Base-by-base conservation (phyloP, 2,888 invertebrate species). In the Ichneumon xanthorius region DNA sequence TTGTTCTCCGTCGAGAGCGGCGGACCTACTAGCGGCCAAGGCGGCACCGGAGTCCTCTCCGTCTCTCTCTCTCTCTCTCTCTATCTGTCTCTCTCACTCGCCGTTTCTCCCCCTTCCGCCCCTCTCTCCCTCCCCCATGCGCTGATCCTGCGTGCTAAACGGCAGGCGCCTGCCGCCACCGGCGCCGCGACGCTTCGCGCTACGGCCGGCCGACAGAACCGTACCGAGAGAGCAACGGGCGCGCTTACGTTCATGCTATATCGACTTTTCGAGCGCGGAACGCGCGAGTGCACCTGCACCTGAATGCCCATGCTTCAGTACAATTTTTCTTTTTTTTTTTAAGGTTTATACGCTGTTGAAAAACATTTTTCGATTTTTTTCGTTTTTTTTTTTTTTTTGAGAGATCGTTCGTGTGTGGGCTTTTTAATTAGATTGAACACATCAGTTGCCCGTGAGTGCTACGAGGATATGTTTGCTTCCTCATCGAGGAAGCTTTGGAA, bases 101-200 rank as follows among this genome's bases (percentile, higher is more conserved):
- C 61, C 70, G 79, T 75, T 80, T 89, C 89, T 88, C 89, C 88
- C 87, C 16, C 40, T 88, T 86, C 11, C 40, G 6, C 11, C 50
- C 70, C 19, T 45, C 33, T 37, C 26, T 40, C 81, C 86, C 87
- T 87, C 87, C 87, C 88, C 87, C 86, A 86, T 26, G 87, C 88
- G 88, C 88, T 86, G 92, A 92, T 92, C 92, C 93, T 92, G 92
- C 92, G 93, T 92, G 92, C 89, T 92, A 90, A 92, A 91, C 91
- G 89, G 87, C 89, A 89, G 89, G 89, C 91, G 90, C 88, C 89
- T 89, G 87, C 84, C 88, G 82, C 82, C 86, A 80, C 86, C 87
- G 87, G 89, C 88, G 87, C 78, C 80, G 71, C 78, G 65, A 40
- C 71, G 78, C 75, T 63, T 80, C 68, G 63, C 37, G 40, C 80